Percentiles rank a stretch among this genome's conserved stretches.
Conservation (phyloP, 2,888 invertebrate genomes). For the Tenodera sinensis region DNA sequence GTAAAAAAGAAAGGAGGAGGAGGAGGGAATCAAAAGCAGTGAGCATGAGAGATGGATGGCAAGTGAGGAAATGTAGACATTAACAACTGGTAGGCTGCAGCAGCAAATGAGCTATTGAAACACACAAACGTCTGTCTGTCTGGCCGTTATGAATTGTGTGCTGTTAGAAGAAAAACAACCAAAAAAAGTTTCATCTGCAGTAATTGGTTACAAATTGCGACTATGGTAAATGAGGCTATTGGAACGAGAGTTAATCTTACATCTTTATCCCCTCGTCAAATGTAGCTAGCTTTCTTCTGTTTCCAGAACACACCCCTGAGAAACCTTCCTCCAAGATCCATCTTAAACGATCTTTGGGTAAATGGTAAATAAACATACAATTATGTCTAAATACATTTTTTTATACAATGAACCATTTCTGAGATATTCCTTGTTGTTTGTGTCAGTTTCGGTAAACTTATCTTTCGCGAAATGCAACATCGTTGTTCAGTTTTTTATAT, state of each 20-base stretch:
- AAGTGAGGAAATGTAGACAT: background rate
- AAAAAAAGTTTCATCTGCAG: background rate
- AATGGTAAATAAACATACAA: too few relatives aligned
- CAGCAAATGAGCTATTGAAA: background rate
- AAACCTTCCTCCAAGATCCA: too few relatives aligned
- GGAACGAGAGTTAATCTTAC: background rate
- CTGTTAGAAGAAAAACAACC: background rate
- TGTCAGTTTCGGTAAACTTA: too few relatives aligned
- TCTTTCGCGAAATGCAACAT: too few relatives aligned
- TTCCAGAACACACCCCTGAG: too few relatives aligned
- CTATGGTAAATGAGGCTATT: background rate
- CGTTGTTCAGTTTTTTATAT: too few relatives aligned
- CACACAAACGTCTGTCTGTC: too few relatives aligned
- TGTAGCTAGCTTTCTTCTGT: too few relatives aligned
- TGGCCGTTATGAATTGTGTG: background rate
- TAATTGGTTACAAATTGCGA: background rate
- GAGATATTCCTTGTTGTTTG: too few relatives aligned
- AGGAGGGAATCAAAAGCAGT: background rate
- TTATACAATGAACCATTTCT: too few relatives aligned
- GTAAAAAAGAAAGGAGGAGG: background rate
- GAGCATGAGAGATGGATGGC: background rate
- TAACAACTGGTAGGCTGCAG: background rate
- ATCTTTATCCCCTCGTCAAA: background rate
- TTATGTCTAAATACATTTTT: too few relatives aligned
- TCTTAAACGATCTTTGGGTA: too few relatives aligned